Base-by-base conservation (phyloP, 2,888 invertebrate genomes). In the Tetranychus piercei region DNA sequence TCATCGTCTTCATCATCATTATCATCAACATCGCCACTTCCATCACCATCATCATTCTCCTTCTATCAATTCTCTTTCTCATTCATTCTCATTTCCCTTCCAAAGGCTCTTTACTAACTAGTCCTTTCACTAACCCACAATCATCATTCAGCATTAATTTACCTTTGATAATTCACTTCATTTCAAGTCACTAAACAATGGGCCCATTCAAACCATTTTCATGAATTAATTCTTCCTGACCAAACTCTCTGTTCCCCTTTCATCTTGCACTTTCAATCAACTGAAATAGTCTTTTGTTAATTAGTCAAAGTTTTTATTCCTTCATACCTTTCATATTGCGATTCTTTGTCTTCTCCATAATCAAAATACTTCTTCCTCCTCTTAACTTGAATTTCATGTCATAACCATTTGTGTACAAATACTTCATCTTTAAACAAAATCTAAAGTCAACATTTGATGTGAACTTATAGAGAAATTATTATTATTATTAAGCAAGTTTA, bases 1-100 rank as follows among this genome's bases (percentile, higher is more conserved):
- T 55, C 55, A 45, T 45, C 45, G 2, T 55, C 34, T 34, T 34
- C 4, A 34, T 34, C 34, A 34, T 34, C 34, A 34, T 34, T 66
- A 66, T 66, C 66, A 66, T 66, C 11, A 7, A 66, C 66, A 20
- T 20, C 18, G 18, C 65, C n/a, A 65, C 65, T 6, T 4, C 15
- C n/a, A 15, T 3, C 67, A 22, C n/a, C n/a, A n/a, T 18, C 67
- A 18, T 20, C n/a, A n/a, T 67, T 22, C 23, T 9, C 8, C 67
- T 67, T 67, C 11, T n/a, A n/a, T 67, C 67, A 22, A n/a, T 67
- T 67, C 67, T 67, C 67, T 18, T 22, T 69, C 69, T 23, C 69
- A 20, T 69, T n/a, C 69, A 20, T 69, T 69, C 22, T 22, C 22
- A 9, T 18, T 20, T 69, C 69, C 20, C 69, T 69, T 22, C 23